These are phyloP conservation scores for Himalopsyche tibetana DNA, from an alignment of 2,888 invertebrate species.

Conservation along the genomic window DNA sequence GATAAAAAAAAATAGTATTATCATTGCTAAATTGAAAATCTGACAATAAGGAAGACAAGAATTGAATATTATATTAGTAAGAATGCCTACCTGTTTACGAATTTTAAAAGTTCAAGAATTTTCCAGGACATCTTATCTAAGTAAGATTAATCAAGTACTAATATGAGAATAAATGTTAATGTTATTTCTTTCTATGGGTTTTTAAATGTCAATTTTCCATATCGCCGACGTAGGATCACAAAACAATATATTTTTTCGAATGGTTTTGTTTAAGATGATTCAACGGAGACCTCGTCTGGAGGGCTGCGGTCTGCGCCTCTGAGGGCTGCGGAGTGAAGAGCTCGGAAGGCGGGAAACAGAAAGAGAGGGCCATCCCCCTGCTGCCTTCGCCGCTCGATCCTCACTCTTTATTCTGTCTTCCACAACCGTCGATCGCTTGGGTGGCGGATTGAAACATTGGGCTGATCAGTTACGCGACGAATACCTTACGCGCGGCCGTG, in stretches of 20 bases:
- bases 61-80: no score
- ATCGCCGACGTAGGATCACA: neutral
- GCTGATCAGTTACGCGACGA: constrained; percentile 63
- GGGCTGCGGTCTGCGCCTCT: constrained; percentile 13
- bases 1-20: no score
- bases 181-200: neutral
- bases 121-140: no score
- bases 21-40: no score
- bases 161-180: no score
- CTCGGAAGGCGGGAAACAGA: constrained; percentile 14
- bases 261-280: constrained; percentile 24
- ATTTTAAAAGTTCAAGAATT: no score
- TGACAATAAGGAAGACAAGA: no score
- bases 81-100: no score
- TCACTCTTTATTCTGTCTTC: neutral
- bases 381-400: constrained; percentile 19
- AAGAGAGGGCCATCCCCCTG: constrained; percentile 41
- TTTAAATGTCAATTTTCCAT: neutral
- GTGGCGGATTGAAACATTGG: constrained; percentile 60
- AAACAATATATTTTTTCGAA: constrained; percentile 3
- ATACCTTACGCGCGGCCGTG: constrained; percentile 49
- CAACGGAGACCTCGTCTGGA: constrained; percentile 38
- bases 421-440: constrained; percentile 43
- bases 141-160: no score
- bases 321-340: constrained; percentile 39